A percentile compares a stretch with the other conserved stretches of the same genome.
These are phyloP conservation scores for Drosophila sp. DNA, from an alignment of 1,140 invertebrate genomes.

Conservation along the genomic window DNA sequence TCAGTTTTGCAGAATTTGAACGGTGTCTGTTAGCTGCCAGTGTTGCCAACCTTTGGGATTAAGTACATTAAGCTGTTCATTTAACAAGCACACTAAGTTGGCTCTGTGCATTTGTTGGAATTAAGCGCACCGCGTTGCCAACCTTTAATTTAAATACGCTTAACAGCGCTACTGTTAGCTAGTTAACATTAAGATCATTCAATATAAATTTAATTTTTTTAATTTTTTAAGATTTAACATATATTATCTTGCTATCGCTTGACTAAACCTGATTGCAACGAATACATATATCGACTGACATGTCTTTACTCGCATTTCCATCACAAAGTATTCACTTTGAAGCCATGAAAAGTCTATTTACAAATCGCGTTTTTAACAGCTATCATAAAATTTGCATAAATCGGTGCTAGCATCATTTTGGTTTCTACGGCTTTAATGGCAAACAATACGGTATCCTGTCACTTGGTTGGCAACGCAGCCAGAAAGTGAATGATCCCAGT, in stretches of 20 bases:
- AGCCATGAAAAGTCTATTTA: constrained; percentile 15
- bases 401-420: constrained; percentile 7
- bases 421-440: neutral
- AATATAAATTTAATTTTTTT: too few species aligned
- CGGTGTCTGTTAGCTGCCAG: neutral
- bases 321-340: neutral
- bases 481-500: constrained; percentile 21
- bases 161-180: too few species aligned
- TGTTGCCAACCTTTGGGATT: neutral
- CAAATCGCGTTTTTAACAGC: constrained; percentile 10
- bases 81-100: too few species aligned
- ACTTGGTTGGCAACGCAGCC: neutral
- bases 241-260: neutral
- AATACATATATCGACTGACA: constrained; percentile 2
- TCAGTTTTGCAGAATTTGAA: too few species aligned
- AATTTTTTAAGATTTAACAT: too few species aligned
- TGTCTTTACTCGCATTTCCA: neutral
- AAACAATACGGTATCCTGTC: constrained; percentile 1
- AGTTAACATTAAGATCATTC: too few species aligned
- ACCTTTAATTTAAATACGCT: neutral
- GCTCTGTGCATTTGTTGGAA: too few species aligned
- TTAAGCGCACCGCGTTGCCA: neutral
- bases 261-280: neutral
- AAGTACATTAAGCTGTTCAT: neutral
- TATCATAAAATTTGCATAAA: constrained; percentile 26